A percentile compares a stretch with the other conserved stretches of the same genome.
Evolutionary conservation across 2,888 invertebrate genomes (phyloP).

Genomic region (Plagodis pulveraria): DNA sequence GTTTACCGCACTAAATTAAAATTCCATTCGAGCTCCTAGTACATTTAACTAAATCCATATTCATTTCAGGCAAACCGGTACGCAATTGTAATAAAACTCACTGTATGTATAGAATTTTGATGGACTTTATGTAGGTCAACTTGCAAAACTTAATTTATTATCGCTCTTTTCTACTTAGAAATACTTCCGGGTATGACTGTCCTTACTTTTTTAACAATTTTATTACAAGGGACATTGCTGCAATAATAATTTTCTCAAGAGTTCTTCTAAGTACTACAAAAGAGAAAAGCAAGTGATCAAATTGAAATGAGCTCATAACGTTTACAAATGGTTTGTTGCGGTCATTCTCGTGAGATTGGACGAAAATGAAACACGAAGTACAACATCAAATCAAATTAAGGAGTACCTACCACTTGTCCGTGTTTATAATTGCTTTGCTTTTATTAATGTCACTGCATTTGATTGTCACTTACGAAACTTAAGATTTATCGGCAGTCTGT

Average conservation of each 20-base stretch:
- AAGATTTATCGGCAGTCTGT: no score
- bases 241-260: not conserved
- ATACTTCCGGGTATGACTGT: constrained; percentile 7
- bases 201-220: constrained; percentile 7
- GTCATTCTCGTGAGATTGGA: constrained; percentile 18
- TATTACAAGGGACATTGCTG: not conserved
- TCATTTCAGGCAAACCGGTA: constrained; percentile 51
- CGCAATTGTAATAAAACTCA: constrained; percentile 53
- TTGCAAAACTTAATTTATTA: constrained; percentile 24
- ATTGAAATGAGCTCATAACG: constrained; percentile 20
- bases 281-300: constrained; percentile 6
- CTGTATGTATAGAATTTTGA: constrained; percentile 47
- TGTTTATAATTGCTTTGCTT: no score
- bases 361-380: not conserved
- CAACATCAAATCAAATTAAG: no score
- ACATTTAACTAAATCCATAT: constrained; percentile 52
- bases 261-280: not conserved
- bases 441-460: no score
- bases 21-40: constrained; percentile 36
- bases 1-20: constrained; percentile 34
- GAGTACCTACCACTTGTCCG: no score
- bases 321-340: constrained; percentile 13
- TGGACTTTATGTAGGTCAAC: constrained; percentile 41
- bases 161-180: constrained; percentile 10
- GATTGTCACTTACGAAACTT: no score